Evolutionary conservation across 2,888 invertebrate species (phyloP), one percentile per base, ranked within the genome.

Genomic region (Melinaea menophilus): DNA sequence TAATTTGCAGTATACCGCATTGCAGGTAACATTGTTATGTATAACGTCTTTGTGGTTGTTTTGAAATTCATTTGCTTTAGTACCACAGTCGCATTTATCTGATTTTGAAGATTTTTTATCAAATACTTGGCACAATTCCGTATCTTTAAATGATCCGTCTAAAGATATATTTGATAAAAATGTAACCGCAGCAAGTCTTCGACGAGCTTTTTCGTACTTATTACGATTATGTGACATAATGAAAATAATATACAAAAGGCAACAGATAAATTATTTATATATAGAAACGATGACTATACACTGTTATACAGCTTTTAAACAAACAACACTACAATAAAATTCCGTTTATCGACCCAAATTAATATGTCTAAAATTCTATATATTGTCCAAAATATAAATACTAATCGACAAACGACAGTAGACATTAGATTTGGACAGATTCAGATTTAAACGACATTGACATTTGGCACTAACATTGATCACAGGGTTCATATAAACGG

Each of bases 81-180:
- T 63, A 4, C 64, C 73, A 45, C 68, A 72, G 71, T 84, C 79
- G 64, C 72, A 73, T 75, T 77, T 81, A 69, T 86, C 86, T 71
- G 69, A 72, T 68, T 77, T 82, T 22, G 72, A 67, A 46, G 76
- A 66, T 68, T 82, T 81, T 60, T 62, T 72, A 72, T 82, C 81
- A 47, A 75, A 71, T 69, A 80, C 71, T 66, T 82, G 80, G 62
- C 77, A 73, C 65, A 84, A 68, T 70, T 84, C 93, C 66, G 94
- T 94, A 82, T 95, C 95, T 80, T 93, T 93, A 85, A 95, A 95
- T 74, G 95, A 95, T 72, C 98, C 98, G 92, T 98, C 98, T 69
- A 98, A 92, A 69, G 98, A 97, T 82, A 99, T 98, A 90, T 98
- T 98, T 61, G 97, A 95, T 75, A 99, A 92, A 92, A 98, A 99